Percentiles rank a stretch among this genome's conserved stretches.
phyloP scores from a whole-genome alignment of 2,888 invertebrate genomes.

The Antheraea assamensis region DNA sequence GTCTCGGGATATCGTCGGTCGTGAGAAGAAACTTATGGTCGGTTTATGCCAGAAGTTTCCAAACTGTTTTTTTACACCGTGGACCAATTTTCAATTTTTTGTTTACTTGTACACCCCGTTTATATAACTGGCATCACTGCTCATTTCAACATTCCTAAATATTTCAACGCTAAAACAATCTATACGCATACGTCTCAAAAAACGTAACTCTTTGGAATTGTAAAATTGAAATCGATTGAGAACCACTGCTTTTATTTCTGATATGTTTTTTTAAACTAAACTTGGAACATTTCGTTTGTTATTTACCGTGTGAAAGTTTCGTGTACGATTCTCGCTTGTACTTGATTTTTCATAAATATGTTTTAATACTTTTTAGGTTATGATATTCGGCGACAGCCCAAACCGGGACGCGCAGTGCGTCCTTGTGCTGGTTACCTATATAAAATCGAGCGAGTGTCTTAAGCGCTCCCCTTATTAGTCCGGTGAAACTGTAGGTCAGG shows the following conservation, averaged over 20 bases:
- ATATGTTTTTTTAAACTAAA: slow-evolving; percentile 6
- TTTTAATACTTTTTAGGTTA: too few species aligned
- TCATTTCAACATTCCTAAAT: too few species aligned
- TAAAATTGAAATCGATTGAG: neutral
- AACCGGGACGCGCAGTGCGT: too few species aligned
- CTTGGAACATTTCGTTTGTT: slow-evolving; percentile 3
- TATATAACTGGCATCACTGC: neutral
- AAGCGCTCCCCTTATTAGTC: too few species aligned
- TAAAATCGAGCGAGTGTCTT: too few species aligned
- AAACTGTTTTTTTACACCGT: neutral
- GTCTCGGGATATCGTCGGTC: slow-evolving; percentile 31
- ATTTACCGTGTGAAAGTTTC: slow-evolving; percentile 3
- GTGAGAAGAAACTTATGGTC: slow-evolving; percentile 6
- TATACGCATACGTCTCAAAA: neutral
- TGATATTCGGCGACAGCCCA: too few species aligned
- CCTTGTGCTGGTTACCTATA: too few species aligned
- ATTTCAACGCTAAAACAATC: too few species aligned
- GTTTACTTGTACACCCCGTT: neutral
- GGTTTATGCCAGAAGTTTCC: neutral
- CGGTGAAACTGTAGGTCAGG: too few species aligned
- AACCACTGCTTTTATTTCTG: neutral
- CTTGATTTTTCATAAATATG: neutral
- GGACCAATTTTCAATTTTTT: neutral
- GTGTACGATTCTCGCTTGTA: neutral
- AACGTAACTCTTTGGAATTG: neutral